phyloP scores from a whole-genome alignment of 2,797 vertebrate genomes.

The Myioborus miniatus region DNA sequence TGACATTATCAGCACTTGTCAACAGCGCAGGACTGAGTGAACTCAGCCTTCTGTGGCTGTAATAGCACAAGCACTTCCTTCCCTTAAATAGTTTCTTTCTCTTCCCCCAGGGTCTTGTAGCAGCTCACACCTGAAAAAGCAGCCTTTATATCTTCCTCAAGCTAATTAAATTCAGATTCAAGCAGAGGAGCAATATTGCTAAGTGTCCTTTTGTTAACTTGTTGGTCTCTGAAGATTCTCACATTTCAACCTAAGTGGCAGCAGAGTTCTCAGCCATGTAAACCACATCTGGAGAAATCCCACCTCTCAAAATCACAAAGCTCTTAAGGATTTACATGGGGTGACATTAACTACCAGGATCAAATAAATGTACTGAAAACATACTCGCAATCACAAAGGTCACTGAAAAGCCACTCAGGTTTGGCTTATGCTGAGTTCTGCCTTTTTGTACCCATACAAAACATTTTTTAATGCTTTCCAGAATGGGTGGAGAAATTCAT shows the following conservation, averaged over 20 bases:
- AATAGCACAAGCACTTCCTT: constrained; percentile 9
- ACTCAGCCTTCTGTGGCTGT: constrained; percentile 24
- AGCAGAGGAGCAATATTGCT: constrained; percentile 44
- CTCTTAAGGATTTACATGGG: neutral
- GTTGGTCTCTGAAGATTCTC: constrained; percentile 45
- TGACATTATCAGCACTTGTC: neutral
- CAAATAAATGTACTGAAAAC: neutral
- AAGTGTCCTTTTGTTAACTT: constrained; percentile 40
- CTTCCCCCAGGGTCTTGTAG: neutral
- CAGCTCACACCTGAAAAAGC: constrained; percentile 51
- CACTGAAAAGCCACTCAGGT: neutral
- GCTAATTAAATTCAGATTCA: constrained; percentile 59
- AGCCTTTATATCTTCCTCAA: constrained; percentile 18
- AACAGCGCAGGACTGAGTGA: neutral
- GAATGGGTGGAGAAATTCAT: neutral
- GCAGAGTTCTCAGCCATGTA: constrained; percentile 15
- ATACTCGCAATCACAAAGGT: neutral
- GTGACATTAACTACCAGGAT: neutral
- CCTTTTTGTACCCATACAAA: neutral
- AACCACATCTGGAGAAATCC: constrained; percentile 32
- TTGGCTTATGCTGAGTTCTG: neutral
- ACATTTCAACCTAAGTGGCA: neutral
- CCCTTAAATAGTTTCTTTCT: neutral
- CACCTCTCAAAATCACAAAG: neutral
- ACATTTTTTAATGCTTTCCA: neutral